Percentiles rank a stretch among this genome's conserved stretches.
phyloP scores from a whole-genome alignment of 2,113 vertebrate species.

The Suricata suricatta region DNA sequence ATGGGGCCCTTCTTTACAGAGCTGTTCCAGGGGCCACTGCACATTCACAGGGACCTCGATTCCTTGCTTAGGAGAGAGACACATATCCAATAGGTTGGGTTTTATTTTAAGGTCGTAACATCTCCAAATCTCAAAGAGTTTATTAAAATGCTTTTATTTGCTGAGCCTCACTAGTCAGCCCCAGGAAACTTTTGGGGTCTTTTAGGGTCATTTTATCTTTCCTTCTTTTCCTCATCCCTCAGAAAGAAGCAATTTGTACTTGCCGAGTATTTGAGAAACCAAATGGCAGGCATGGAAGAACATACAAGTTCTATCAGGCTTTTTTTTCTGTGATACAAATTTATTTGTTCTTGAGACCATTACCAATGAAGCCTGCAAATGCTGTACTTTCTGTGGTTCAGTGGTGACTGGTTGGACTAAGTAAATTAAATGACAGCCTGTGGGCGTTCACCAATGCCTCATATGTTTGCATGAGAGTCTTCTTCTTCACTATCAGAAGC shows the following conservation, averaged over 20 bases:
- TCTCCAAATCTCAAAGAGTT: slow-evolving; percentile 7
- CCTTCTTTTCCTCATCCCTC: not conserved
- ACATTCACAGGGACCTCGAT: slow-evolving; percentile 11
- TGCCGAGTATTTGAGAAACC: not conserved
- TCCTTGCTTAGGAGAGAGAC: slow-evolving; percentile 15
- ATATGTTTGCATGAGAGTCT: not conserved
- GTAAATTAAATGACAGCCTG: not conserved
- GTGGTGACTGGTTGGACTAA: not conserved
- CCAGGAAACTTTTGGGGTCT: not conserved
- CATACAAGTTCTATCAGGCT: not conserved
- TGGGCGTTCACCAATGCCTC: not conserved
- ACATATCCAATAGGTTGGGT: not conserved
- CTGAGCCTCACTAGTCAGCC: not conserved
- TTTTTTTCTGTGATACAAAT: not conserved
- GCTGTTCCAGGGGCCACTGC: not conserved
- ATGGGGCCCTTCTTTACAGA: not conserved
- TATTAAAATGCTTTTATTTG: slow-evolving; percentile 32
- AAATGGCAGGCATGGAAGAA: not conserved
- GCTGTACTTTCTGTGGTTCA: not conserved
- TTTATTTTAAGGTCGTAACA: not conserved
- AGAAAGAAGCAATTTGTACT: not conserved
- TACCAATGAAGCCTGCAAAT: not conserved
- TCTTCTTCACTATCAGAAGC: not conserved
- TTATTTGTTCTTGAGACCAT: not conserved
- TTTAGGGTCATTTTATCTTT: not conserved